Evolutionary conservation across 1,140 invertebrate genomes (phyloP).

Genomic region (Eupristina koningsbergeri): DNA sequence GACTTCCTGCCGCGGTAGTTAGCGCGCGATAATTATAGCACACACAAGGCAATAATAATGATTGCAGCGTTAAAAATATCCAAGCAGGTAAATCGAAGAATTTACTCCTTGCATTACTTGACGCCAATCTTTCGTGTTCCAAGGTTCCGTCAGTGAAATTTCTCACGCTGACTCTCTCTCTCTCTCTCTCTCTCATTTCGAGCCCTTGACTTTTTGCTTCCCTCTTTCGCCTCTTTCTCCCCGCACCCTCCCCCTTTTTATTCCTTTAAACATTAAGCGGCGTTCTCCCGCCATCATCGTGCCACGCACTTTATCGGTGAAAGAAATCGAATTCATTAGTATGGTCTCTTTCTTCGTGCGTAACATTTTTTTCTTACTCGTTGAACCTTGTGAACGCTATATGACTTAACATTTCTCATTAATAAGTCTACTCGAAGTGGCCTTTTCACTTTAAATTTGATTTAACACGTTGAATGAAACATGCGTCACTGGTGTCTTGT

Average conservation of each 20-base stretch:
- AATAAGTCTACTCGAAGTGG: slow-evolving; percentile 6
- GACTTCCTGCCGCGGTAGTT: slow-evolving; percentile 28
- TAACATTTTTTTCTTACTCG: not conserved
- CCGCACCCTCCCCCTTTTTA: slow-evolving; percentile 4
- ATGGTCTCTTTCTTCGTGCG: not conserved
- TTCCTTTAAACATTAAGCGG: slow-evolving; percentile 55
- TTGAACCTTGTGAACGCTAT: not conserved
- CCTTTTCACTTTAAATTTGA: slow-evolving; percentile 22
- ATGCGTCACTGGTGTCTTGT: not conserved
- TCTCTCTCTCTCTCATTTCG: slow-evolving; percentile 50
- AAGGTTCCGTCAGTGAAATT: slow-evolving; percentile 60
- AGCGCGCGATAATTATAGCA: slow-evolving; percentile 33
- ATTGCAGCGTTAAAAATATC: slow-evolving; percentile 35
- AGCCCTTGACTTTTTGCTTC: slow-evolving; percentile 38
- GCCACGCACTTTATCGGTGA: slow-evolving; percentile 50
- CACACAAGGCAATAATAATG: slow-evolving; percentile 40
- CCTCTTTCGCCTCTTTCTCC: slow-evolving; percentile 25
- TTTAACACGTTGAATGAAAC: not conserved
- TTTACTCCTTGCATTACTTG: slow-evolving; percentile 33
- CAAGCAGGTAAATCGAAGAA: slow-evolving; percentile 31
- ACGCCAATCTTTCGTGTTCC: slow-evolving; percentile 40
- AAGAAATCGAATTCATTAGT: slow-evolving; percentile 54
- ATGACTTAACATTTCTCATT: slow-evolving; percentile 22
- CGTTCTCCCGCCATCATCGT: slow-evolving; percentile 39
- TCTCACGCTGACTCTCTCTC: slow-evolving; percentile 60